Evolutionary conservation across 2,113 vertebrate genomes (phyloP).

Genomic region (Chelonoidis abingdonii): DNA sequence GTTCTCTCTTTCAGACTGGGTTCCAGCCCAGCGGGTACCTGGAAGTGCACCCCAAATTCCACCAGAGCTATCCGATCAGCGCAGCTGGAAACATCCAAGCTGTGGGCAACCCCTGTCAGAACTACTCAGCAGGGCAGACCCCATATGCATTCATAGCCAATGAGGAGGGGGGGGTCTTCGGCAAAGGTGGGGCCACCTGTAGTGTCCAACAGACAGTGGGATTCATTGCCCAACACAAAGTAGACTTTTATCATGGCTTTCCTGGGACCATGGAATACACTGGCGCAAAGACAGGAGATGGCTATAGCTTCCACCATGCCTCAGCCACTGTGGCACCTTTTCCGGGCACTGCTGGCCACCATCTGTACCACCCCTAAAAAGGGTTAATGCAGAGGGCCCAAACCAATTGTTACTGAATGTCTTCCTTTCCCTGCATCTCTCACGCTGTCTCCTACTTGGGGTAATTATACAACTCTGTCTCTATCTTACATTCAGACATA

Average conservation of each 20-base stretch:
- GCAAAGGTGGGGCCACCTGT: slow-evolving; percentile 51
- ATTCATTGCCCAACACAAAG: slow-evolving; percentile 69
- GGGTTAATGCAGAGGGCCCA: background rate
- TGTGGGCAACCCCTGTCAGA: background rate
- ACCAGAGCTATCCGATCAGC: slow-evolving; percentile 25
- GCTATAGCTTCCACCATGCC: slow-evolving; percentile 49
- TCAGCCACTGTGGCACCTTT: slow-evolving; percentile 32
- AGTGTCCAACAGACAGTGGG: slow-evolving; percentile 63
- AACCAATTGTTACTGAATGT: background rate
- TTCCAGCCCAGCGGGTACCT: slow-evolving; percentile 50
- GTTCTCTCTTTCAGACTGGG: slow-evolving; percentile 54
- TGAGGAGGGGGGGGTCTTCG: slow-evolving; percentile 54
- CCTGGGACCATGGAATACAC: slow-evolving; percentile 50
- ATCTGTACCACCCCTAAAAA: slow-evolving; percentile 58
- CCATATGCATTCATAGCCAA: slow-evolving; percentile 10
- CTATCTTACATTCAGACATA: background rate
- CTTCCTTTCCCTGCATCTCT: background rate
- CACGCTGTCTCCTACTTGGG: background rate
- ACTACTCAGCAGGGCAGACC: slow-evolving; percentile 32
- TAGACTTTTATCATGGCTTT: slow-evolving; percentile 69
- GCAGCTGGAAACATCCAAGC: slow-evolving; percentile 28
- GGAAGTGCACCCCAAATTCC: slow-evolving; percentile 50
- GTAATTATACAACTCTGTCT: background rate
- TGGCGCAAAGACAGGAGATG: slow-evolving; percentile 34
- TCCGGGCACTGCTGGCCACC: slow-evolving; percentile 24